Conservation (phyloP, 2,113 vertebrate genomes). For the Dolichotis patagonum region DNA sequence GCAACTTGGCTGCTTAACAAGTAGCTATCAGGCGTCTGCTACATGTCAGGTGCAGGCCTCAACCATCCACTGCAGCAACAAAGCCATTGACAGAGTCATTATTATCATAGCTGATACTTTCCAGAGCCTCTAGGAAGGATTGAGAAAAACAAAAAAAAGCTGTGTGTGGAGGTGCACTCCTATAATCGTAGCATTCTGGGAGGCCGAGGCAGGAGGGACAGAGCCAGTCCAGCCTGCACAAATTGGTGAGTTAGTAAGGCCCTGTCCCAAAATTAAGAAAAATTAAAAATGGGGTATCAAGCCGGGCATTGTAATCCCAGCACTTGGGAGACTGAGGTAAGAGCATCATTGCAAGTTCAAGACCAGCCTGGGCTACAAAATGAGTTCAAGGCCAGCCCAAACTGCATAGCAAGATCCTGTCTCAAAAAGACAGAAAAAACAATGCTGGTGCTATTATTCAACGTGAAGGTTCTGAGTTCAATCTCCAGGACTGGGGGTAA, state of each 20-base stretch:
- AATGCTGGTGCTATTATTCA: not conserved
- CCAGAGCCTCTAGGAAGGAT: not conserved
- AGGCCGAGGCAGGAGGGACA: not conserved
- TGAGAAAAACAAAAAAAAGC: not conserved
- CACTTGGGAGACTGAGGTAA: too few species aligned
- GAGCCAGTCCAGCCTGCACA: not conserved
- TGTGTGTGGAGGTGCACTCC: not conserved
- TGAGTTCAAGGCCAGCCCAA: too few species aligned
- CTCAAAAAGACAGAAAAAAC: not conserved
- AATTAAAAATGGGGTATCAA: too few species aligned
- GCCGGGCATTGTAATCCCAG: too few species aligned
- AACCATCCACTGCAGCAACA: not conserved
- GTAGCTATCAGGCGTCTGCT: not conserved
- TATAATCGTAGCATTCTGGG: not conserved
- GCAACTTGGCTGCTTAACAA: conserved; percentile 8
- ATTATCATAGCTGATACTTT: not conserved
- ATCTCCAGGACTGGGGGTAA: too few species aligned
- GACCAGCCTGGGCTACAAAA: too few species aligned
- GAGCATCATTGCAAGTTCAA: too few species aligned
- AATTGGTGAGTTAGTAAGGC: not conserved
- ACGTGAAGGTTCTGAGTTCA: not conserved
- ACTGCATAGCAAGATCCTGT: not conserved
- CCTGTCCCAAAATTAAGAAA: not conserved
- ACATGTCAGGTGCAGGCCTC: not conserved
- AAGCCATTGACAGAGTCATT: not conserved